These are phyloP conservation scores for Branchinecta lindahli DNA, from an alignment of 1,140 invertebrate species.

Conservation along the genomic window DNA sequence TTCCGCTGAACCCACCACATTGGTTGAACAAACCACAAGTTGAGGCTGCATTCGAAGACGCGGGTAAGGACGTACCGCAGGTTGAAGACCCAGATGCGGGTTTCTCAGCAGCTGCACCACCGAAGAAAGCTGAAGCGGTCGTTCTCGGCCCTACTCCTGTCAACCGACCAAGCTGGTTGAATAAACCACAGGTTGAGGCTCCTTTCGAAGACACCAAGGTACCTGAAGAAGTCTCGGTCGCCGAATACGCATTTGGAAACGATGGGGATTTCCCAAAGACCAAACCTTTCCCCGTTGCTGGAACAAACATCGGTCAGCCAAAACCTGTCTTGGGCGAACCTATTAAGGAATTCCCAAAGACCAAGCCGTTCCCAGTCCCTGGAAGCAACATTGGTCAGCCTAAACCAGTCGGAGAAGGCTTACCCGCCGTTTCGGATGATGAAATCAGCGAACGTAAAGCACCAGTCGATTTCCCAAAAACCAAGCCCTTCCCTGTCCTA, in stretches of 20 bases:
- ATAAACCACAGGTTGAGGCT: too few relatives aligned
- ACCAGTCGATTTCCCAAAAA: neutral
- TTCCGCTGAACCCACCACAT: neutral
- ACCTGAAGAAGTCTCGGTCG: too few relatives aligned
- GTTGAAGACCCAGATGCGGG: conserved; percentile 2
- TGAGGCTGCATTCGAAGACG: neutral
- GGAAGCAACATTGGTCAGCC: neutral
- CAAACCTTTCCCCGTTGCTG: neutral
- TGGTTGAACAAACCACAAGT: neutral
- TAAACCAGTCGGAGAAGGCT: neutral
- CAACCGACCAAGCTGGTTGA: too few relatives aligned
- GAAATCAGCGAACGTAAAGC: too few relatives aligned
- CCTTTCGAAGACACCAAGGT: too few relatives aligned
- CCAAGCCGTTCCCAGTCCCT: neutral
- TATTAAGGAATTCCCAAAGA: neutral
- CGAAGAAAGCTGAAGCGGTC: too few relatives aligned
- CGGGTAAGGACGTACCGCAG: neutral
- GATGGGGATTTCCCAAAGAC: neutral
- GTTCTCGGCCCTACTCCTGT: too few relatives aligned
- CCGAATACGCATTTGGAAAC: neutral
- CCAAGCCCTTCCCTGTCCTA: neutral
- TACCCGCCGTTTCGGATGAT: too few relatives aligned
- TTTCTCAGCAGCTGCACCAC: neutral
- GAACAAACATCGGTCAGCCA: neutral
- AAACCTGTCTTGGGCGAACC: neutral